Base-by-base conservation (phyloP, 2,888 invertebrate genomes). In the Drosophila conformis region DNA sequence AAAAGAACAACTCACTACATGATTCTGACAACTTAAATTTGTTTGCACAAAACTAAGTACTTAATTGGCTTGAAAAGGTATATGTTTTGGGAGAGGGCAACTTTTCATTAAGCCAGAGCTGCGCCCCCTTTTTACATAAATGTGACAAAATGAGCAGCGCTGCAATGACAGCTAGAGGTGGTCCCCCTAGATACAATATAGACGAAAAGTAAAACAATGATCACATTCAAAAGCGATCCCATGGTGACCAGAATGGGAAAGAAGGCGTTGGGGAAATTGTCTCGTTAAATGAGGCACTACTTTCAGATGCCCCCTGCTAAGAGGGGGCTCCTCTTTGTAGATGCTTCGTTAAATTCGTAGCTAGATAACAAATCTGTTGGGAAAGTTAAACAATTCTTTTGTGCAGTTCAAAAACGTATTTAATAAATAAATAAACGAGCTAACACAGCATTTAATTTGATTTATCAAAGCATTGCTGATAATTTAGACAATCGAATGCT, bases 101-200 rank as follows among this genome's bases (percentile, higher is more conserved):
- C 10, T 18, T 49, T 27, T 49, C 18, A 10, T 15, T 25, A 48
- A 27, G 60, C 61, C 31, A 54, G 11, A 8, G 31, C 61, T 13
- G 36, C 38, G 54, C 42, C 78, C 73, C 57, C 33, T 25, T 59
- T 60, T 29, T 56, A 76, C 31, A 69, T 51, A 69, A 63, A 58
- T 83, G 83, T 73, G 77, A 65, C 65, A 83, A 73, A 53, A 66
- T 33, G 21, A 57, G 11, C 25, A 36, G 38, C 29, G 7, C 7
- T 25, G 31, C 51, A 33, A 48, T 51, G 42, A 48, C 42, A 51
- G n/a, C 64, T 52, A 10, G 46, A 42, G 35, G 63, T 61, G 58
- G 51, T 29, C 36, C 42, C 25, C 11, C 15, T 15, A 21, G 15
- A 51, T 15, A 13, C n/a, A 5, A 36, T 27, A 53, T 15, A 18